Evolutionary conservation across 2,113 vertebrate species (phyloP).

Genomic region (Lophius piscatorius): DNA sequence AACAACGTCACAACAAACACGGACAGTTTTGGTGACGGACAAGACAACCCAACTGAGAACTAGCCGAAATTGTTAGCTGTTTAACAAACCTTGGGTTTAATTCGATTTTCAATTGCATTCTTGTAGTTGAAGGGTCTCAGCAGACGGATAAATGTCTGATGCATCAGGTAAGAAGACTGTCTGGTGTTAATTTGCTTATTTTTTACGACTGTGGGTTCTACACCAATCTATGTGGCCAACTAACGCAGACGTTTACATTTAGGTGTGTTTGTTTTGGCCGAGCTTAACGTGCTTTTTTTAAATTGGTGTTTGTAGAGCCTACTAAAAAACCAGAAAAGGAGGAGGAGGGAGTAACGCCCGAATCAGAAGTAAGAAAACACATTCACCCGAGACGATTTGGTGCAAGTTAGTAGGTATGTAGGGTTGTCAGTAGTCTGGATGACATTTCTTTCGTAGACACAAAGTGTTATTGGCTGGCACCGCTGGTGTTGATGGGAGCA

Average conservation of each 20-base stretch:
- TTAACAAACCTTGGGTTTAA: neutral
- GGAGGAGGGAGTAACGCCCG: slow-evolving; percentile 58
- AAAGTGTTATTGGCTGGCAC: too few species aligned
- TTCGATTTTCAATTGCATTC: neutral
- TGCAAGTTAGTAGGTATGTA: neutral
- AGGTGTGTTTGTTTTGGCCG: neutral
- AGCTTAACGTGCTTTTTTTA: neutral
- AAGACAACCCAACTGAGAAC: slow-evolving; percentile 37
- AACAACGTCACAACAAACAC: slow-evolving; percentile 7
- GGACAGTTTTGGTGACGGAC: slow-evolving; percentile 63
- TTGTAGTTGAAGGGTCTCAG: slow-evolving; percentile 10
- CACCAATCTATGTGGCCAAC: neutral
- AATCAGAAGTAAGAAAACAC: slow-evolving; percentile 61
- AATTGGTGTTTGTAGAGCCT: slow-evolving; percentile 54
- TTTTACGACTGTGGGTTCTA: neutral
- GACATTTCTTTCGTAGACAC: neutral
- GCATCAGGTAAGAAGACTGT: slow-evolving; percentile 67
- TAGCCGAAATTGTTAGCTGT: neutral
- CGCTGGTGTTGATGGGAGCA: neutral
- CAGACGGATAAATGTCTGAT: slow-evolving; percentile 80
- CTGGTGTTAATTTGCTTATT: too few species aligned
- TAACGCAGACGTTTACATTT: neutral
- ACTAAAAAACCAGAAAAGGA: slow-evolving; percentile 67
- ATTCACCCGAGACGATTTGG: neutral
- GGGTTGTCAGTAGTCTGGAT: neutral